Percentiles rank a stretch among this genome's conserved stretches.
These are phyloP conservation scores for Metridium senile DNA, from an alignment of 92 coral and sea anemone genomes.

Conservation along the genomic window DNA sequence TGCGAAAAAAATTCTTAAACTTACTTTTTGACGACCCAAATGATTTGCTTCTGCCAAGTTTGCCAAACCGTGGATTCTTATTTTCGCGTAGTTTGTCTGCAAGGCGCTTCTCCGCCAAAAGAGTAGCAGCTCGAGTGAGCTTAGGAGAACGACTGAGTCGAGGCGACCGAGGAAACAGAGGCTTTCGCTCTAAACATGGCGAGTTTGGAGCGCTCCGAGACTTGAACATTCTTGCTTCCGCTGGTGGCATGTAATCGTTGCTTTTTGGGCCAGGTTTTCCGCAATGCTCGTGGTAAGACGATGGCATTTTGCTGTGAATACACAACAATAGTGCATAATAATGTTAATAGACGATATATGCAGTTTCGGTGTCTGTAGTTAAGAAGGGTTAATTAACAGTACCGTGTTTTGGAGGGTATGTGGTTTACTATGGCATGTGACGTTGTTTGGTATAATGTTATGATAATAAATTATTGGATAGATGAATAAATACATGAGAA, in stretches of 20 bases:
- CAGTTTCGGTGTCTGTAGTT: no score
- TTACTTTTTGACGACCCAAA: constrained; percentile 72
- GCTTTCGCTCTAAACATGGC: constrained; percentile 68
- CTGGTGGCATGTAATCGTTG: constrained; percentile 85
- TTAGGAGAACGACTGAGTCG: constrained; percentile 61
- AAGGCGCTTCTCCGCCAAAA: constrained; percentile 59
- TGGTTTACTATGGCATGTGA: no score
- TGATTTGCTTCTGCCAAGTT: constrained; percentile 91
- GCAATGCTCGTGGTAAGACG: constrained; percentile 88
- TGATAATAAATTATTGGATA: background rate
- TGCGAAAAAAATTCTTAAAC: background rate
- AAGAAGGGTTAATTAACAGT: no score
- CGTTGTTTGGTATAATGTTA: background rate
- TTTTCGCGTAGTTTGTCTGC: constrained; percentile 57
- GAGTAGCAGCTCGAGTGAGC: constrained; percentile 58
- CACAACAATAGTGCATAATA: constrained; percentile 2
- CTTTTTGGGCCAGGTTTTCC: constrained; percentile 97
- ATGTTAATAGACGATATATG: background rate
- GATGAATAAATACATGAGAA: no score
- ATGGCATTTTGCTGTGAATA: constrained; percentile 84
- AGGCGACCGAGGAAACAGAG: constrained; percentile 73
- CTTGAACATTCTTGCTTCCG: constrained; percentile 87
- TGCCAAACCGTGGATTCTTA: constrained; percentile 33
- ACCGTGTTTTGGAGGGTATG: background rate
- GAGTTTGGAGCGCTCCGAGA: constrained; percentile 98